These are phyloP conservation scores for Ascaphus truei DNA, from an alignment of 2,113 vertebrate species.

Conservation along the genomic window DNA sequence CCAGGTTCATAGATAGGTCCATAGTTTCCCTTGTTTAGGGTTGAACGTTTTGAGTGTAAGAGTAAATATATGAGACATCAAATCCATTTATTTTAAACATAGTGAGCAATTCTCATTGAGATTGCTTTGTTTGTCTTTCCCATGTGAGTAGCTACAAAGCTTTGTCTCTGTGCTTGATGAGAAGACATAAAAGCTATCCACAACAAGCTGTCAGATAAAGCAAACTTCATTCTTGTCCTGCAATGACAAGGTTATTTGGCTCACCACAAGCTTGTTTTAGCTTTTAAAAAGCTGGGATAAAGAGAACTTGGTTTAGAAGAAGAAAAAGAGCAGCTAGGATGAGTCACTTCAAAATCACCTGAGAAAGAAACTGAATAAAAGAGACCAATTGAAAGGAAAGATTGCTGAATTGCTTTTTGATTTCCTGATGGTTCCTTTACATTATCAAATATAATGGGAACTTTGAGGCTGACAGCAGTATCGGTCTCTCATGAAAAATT, in stretches of 20 bases:
- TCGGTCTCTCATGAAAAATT: slow-evolving; percentile 76
- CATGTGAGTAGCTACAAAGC: slow-evolving; percentile 46
- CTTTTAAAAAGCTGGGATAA: slow-evolving; percentile 43
- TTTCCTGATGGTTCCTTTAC: slow-evolving; percentile 64
- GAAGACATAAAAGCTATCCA: slow-evolving; percentile 51
- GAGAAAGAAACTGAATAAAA: slow-evolving; percentile 52
- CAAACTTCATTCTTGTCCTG: slow-evolving; percentile 49
- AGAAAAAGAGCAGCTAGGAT: slow-evolving; percentile 6
- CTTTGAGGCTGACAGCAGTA: slow-evolving; percentile 65
- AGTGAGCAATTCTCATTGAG: too few species aligned
- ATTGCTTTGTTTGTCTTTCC: slow-evolving; percentile 36
- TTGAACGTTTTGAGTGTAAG: slow-evolving; percentile 41
- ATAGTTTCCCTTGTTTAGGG: too few species aligned
- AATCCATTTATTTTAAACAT: too few species aligned
- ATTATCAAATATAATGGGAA: slow-evolving; percentile 69
- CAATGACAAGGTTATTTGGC: slow-evolving; percentile 50
- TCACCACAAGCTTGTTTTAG: slow-evolving; percentile 39
- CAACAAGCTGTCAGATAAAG: slow-evolving; percentile 51
- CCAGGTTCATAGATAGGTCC: too few species aligned
- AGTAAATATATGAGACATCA: slow-evolving; percentile 58
- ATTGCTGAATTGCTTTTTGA: slow-evolving; percentile 44
- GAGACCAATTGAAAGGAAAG: slow-evolving; percentile 40
- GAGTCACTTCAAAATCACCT: slow-evolving; percentile 47
- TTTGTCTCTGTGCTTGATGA: slow-evolving; percentile 55
- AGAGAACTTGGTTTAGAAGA: slow-evolving; percentile 37